Base-by-base conservation (phyloP, 2,797 vertebrate genomes). In the Enteromius radiatus region DNA sequence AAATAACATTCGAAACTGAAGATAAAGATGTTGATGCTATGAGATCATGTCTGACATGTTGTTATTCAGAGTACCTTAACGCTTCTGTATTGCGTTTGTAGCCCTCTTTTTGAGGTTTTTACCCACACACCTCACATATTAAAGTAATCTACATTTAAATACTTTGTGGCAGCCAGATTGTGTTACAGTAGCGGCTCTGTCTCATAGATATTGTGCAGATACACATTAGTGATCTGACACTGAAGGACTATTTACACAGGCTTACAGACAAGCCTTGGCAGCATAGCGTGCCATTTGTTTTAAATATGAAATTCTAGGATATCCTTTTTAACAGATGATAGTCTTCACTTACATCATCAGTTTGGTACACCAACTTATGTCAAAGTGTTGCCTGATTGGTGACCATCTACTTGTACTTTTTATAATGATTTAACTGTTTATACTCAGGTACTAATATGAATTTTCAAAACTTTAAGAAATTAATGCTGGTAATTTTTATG, bases 11-110 rank as follows among this genome's bases (percentile, higher is more conserved):
- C 70, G 82, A 80, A 80, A 84, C 71, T 59, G 68, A 49, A 80
- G 85, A 79, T 84, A 78, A 79, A 79, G 56, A 59, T 71, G 23
- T 47, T 67, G 69, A 26, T 3, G 2, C 38, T 67, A 45, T 87
- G 85, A 84, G 81, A 71, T 86, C 67, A 82, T 82, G 82, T 86
- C 84, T 83, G 61, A 82, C 74, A 43, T 26, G 73, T 38, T 43
- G 47, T 73, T 59, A 73, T 81, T 73, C 67, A 28, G 28, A 23
- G 36, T 28, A 45, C 41, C 28, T 63, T 69, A 36, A 31, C 23
- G 10, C 61, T 76, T 41, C 43, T 19, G 26, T 49, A 56, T 17
- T n/a, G 23, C n/a, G 38, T 49, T 17, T 69, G 43, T 41, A 71
- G 43, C 31, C 26, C 17, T 47, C 23, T n/a, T 79, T 64, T 38